Conservation (phyloP, 1,140 invertebrate genomes). For the Pentalonia nigronervosa region DNA sequence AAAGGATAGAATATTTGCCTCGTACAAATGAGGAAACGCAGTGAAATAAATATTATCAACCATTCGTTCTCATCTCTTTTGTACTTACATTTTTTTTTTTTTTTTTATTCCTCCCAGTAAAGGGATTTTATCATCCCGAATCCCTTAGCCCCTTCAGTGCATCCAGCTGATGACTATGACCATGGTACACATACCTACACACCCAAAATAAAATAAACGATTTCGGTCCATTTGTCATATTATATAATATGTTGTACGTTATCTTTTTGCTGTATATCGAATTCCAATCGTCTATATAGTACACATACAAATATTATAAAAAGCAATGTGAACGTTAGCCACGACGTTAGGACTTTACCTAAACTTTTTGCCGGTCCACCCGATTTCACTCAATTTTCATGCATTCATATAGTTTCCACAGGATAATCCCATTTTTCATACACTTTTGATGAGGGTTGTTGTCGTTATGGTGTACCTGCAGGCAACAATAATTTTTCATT, state of each 20-base stretch:
- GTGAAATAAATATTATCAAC: not conserved
- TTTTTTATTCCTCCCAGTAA: not conserved
- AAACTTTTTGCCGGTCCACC: constrained; percentile 4
- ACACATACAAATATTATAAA: not conserved
- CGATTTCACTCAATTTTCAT: not conserved
- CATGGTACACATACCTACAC: not conserved
- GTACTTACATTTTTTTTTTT: not conserved
- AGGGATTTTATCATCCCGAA: not conserved
- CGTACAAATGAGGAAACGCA: not conserved
- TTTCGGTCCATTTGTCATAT: not conserved
- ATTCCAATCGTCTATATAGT: not conserved
- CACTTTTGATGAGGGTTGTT: not conserved
- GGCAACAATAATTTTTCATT: constrained; percentile 7
- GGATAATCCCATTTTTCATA: not conserved
- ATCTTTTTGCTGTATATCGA: not conserved
- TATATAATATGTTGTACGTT: not conserved
- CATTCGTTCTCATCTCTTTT: not conserved
- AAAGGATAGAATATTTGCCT: not conserved
- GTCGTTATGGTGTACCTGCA: not conserved
- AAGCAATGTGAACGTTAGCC: not conserved
- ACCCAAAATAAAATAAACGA: constrained; percentile 3
- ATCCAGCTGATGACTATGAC: not conserved
- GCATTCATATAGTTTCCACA: not conserved
- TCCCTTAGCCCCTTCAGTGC: not conserved
- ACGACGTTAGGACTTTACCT: not conserved